Base-by-base conservation (phyloP, 2,113 vertebrate genomes). In the Pampusana beccarii region DNA sequence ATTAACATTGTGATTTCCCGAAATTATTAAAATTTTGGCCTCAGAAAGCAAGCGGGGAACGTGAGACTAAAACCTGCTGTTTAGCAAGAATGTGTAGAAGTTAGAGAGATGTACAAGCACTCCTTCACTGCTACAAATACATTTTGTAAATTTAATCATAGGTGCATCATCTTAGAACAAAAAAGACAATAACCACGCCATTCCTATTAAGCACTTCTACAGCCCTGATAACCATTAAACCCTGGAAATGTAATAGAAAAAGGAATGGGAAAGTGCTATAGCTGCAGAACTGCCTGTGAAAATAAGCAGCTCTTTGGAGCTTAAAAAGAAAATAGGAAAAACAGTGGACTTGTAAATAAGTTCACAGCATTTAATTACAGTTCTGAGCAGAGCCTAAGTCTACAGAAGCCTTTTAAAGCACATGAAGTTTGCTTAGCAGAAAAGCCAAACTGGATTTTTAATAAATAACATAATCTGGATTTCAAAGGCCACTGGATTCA, bases 361-460 rank as follows among this genome's bases (percentile, higher is more conserved):
- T 73, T 83, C 19, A 46, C 23, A 80, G 58, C 16, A 86, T 74
- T 95, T 92, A 88, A 90, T 94, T 80, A 88, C 28, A 82, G 44
- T 79, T 58, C 31, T 82, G 88, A 88, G 50, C 8, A 73, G 31
- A 75, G 38, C 15, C 66, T 58, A 79, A 36, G 29, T 51, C 42
- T 65, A 66, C 10, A 58, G 58, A 44, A 90, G 58, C 31, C 46
- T 82, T 84, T 73, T 38, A 72, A 58, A 58, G 67, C 28, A 50
- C 13, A 16, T n/a, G 17, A 72, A 60, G 16, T 33, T 94, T 86
- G 62, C 74, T 61, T 29, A 80, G 60, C 0, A 2, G 29, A 80
- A 93, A 93, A 91, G 34, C 4, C 48, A 78, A 84, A 80, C 14
- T 0, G 0, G 25, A 66, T 71, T 88, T 90, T 91, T 78, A 91